phyloP scores from a whole-genome alignment of 2,888 invertebrate genomes.

The Liopterus haemorrhoidalis region DNA sequence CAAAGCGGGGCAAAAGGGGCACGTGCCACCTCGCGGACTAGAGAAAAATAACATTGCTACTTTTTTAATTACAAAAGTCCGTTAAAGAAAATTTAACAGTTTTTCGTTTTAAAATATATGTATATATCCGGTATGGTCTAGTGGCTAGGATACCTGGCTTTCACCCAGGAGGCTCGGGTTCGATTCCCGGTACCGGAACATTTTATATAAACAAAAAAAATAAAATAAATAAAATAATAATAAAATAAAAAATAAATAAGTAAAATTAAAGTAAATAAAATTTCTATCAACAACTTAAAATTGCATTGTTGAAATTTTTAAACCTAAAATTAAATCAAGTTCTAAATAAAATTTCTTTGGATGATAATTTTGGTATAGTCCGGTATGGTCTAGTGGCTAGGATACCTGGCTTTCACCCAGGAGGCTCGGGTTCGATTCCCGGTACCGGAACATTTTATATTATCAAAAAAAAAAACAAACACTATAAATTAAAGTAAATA shows the following conservation, averaged over 20 bases:
- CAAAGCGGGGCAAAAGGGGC: too few relatives aligned
- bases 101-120: too few relatives aligned
- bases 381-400: constrained; percentile 66
- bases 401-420: constrained; percentile 69
- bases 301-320: too few relatives aligned
- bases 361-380: constrained; percentile 39
- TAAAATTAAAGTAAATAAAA: too few relatives aligned
- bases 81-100: constrained; percentile 1
- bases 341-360: neutral
- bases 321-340: too few relatives aligned
- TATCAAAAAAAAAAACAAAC: too few relatives aligned
- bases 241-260: too few relatives aligned
- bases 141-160: constrained; percentile 69
- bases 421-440: constrained; percentile 71
- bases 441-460: constrained; percentile 56
- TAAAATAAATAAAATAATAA: too few relatives aligned
- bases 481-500: too few relatives aligned
- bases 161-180: constrained; percentile 70
- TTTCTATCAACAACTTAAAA: too few relatives aligned
- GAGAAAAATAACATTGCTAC: neutral
- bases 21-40: constrained; percentile 5
- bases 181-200: constrained; percentile 65
- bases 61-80: constrained; percentile 2
- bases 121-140: constrained; percentile 62
- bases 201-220: too few relatives aligned